Evolutionary conservation across 1,140 invertebrate species (phyloP).

Genomic region (Drosophila auraria): DNA sequence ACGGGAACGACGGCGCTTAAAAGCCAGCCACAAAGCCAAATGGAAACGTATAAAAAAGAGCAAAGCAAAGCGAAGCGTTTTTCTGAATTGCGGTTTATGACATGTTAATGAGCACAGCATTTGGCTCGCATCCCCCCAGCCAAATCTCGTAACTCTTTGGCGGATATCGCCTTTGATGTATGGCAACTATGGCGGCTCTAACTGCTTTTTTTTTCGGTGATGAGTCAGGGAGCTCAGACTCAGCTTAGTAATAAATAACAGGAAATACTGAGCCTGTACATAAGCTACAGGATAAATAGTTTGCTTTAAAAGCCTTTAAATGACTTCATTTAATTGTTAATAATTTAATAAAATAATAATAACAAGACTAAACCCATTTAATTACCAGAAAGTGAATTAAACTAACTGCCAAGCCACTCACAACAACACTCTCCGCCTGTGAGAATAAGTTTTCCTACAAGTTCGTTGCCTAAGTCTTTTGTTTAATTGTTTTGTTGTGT

Average conservation of each 20-base stretch:
- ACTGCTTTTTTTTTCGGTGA: conserved; percentile 29
- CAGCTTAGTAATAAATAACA: conserved; percentile 3
- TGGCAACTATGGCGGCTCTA: conserved; percentile 28
- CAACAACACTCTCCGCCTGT: neutral
- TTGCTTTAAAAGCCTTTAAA: too few species aligned
- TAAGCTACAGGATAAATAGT: too few species aligned
- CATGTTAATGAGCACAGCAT: conserved; percentile 80
- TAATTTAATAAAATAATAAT: conserved; percentile 7
- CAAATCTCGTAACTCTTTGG: conserved; percentile 31
- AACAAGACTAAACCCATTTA: conserved; percentile 14
- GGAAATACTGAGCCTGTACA: too few species aligned
- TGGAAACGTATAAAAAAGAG: conserved; percentile 10
- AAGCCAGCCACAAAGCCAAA: conserved; percentile 20
- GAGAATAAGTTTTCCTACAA: conserved; percentile 27
- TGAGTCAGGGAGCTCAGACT: conserved; percentile 32
- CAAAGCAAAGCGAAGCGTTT: conserved; percentile 35
- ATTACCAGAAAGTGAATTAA: conserved; percentile 30
- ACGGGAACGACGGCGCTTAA: conserved; percentile 15
- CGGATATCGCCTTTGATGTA: conserved; percentile 43
- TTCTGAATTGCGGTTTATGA: conserved; percentile 76
- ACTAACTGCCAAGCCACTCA: neutral
- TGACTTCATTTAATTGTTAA: neutral
- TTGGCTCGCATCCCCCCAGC: conserved; percentile 22
- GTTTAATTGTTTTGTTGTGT: conserved; percentile 42
- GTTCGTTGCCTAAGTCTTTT: conserved; percentile 82